Conservation (phyloP, 2,888 invertebrate genomes). For the Malacosoma neustria region DNA sequence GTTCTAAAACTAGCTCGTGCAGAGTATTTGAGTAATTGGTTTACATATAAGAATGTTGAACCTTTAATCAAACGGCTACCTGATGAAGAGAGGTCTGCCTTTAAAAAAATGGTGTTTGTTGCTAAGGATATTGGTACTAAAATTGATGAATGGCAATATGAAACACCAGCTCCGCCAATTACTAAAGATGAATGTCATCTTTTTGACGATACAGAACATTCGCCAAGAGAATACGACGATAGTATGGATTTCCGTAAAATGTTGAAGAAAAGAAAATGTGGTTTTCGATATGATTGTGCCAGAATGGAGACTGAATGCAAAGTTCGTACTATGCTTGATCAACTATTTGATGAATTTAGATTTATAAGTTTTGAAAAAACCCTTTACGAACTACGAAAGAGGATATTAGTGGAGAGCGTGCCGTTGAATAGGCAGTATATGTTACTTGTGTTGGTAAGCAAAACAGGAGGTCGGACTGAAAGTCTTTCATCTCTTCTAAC, state of each 20-base stretch:
- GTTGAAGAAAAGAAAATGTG: no score
- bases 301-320: no score
- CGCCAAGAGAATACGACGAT: no score
- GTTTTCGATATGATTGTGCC: no score
- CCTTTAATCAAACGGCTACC: not conserved
- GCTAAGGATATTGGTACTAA: not conserved
- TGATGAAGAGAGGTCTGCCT: not conserved
- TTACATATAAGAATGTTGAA: slow-evolving; percentile 35
- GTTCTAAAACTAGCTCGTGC: slow-evolving; percentile 31
- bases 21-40: slow-evolving; percentile 28
- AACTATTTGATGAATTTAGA: slow-evolving; percentile 38
- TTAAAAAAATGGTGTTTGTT: not conserved
- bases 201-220: no score
- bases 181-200: no score
- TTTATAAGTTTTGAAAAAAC: slow-evolving; percentile 34
- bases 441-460: slow-evolving; percentile 46
- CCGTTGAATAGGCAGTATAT: slow-evolving; percentile 36
- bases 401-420: slow-evolving; percentile 24
- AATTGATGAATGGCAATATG: not conserved
- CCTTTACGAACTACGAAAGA: slow-evolving; percentile 30
- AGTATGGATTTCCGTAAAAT: no score
- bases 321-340: slow-evolving; percentile 25
- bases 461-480: slow-evolving; percentile 34
- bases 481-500: slow-evolving; percentile 26
- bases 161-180: no score